Evolutionary conservation across 2,797 vertebrate species (phyloP).

Genomic region (Cebuella pygmaea): DNA sequence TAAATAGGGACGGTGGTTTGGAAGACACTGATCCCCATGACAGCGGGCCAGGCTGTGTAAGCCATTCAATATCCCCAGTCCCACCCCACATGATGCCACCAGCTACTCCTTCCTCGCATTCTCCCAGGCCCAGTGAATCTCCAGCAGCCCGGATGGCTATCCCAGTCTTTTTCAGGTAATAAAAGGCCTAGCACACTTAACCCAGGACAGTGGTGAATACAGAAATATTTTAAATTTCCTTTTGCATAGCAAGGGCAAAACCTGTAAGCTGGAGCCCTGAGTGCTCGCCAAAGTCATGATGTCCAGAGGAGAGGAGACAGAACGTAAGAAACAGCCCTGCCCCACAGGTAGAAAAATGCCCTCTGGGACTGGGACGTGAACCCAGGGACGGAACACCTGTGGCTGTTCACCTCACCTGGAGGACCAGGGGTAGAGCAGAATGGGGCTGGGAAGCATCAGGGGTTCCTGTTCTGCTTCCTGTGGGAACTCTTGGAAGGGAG

Average conservation of each 20-base stretch:
- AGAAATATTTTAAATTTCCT: background rate
- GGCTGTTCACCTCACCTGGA: background rate
- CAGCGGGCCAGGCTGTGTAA: rapidly evolving
- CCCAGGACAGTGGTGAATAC: background rate
- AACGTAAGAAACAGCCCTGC: background rate
- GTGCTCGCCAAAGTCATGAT: background rate
- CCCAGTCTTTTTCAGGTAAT: background rate
- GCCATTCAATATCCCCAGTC: background rate
- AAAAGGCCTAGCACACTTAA: background rate
- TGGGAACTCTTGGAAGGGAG: background rate
- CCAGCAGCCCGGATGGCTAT: background rate
- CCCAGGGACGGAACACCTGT: background rate
- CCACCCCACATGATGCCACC: no score
- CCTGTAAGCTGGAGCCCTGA: background rate
- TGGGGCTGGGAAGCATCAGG: rapidly evolving
- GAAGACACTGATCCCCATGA: background rate
- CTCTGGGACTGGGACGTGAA: background rate
- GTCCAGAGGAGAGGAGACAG: background rate
- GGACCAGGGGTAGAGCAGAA: background rate
- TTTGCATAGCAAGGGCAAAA: background rate
- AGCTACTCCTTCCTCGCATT: background rate
- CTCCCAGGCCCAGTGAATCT: background rate
- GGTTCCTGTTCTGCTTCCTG: background rate
- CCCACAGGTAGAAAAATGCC: background rate
- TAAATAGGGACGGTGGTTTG: background rate